phyloP scores from a whole-genome alignment of 2,797 vertebrate species.

The Pseudochirops corinnae region DNA sequence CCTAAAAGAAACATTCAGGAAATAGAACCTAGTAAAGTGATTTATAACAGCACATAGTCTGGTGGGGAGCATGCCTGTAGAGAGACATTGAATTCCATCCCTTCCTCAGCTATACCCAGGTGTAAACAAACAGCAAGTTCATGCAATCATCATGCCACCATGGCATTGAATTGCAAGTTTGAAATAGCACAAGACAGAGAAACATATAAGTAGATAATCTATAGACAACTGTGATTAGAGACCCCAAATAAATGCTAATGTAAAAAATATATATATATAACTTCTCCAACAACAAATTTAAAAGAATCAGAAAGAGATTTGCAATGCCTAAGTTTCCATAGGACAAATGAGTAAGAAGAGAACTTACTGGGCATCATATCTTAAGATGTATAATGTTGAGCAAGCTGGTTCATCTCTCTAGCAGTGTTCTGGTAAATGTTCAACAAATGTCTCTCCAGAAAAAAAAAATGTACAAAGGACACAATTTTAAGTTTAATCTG shows the following conservation, averaged over 20 bases:
- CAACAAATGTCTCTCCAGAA: not conserved
- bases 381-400: not conserved
- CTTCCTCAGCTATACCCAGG: conserved; percentile 80
- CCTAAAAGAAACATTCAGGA: conserved; percentile 81
- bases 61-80: conserved; percentile 78
- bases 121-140: conserved; percentile 76
- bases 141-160: conserved; percentile 46
- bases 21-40: conserved; percentile 86
- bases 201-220: not conserved
- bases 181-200: conserved; percentile 18
- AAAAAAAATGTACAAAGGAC: not conserved
- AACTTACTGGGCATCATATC: not conserved
- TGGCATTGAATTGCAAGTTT: conserved; percentile 7
- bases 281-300: not conserved
- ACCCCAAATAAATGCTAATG: not conserved
- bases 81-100: conserved; percentile 80
- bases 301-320: not conserved
- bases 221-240: not conserved
- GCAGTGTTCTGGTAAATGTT: not conserved
- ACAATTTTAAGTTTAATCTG: not conserved
- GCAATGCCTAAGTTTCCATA: not conserved
- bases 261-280: too few relatives aligned
- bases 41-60: conserved; percentile 84
- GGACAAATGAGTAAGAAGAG: not conserved
- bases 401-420: not conserved